Base-by-base conservation (phyloP, 2,797 vertebrate species). In the Takifugu rubripes region DNA sequence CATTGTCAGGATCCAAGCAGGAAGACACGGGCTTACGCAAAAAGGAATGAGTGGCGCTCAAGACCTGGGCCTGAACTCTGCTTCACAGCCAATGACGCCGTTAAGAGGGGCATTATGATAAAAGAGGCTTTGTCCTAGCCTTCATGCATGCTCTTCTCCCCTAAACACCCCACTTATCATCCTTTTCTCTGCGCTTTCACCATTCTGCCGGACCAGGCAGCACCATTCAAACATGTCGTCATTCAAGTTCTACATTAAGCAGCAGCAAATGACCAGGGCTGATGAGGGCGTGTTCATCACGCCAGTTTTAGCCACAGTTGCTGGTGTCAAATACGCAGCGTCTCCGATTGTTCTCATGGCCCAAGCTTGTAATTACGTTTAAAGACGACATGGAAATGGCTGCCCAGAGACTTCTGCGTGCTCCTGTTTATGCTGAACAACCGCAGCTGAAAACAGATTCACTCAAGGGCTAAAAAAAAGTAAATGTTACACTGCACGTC, bases 21-120 rank as follows among this genome's bases (percentile, higher is more conserved):
- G 83, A 86, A 87, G 84, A 78, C 85, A 86, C 21, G 2, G 44
- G 61, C 85, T 85, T 81, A 82, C 64, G 81, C 81, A 84, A 81
- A 40, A 87, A 84, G 80, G 78, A 84, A 85, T 82, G 81, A 81
- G 73, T 76, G 74, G 73, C 79, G 75, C 74, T 33, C 56, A 52
- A 77, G 83, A 85, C 84, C 86, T 83, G 77, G 61, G 67, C 61
- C 68, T 88, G 87, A 88, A 87, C 87, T 81, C 74, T 86, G 77
- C 71, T 58, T 84, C 74, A 48, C 65, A 83, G 78, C 79, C 71
- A 82, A 70, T 73, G 74, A 78, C 54, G 66, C 80, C 72, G 79
- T 76, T 85, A 80, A 82, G 78, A 83, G 74, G 76, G 71, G 52
- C 87, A 78, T 81, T 82, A 82, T 75, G 64, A 90, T 82, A 91